These are phyloP conservation scores for Phoenicopterus ruber DNA, from an alignment of 2,113 vertebrate genomes.

Conservation along the genomic window DNA sequence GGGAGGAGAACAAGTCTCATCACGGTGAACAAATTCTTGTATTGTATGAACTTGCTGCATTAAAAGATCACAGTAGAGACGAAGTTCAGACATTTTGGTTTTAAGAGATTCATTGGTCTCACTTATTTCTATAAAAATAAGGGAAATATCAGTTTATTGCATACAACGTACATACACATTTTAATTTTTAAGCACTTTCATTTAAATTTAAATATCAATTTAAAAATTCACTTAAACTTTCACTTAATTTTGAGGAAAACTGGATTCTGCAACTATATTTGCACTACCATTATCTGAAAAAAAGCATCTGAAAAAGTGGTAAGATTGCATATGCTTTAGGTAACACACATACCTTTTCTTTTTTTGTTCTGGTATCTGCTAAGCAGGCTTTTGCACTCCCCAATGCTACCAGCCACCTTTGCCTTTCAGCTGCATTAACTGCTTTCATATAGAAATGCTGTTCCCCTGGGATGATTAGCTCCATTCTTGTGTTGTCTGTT, in stretches of 20 bases:
- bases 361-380: conserved; percentile 80
- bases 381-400: conserved; percentile 86
- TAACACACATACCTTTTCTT: conserved; percentile 78
- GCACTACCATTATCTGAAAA: background rate
- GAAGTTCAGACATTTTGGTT: conserved; percentile 98
- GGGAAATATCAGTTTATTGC: background rate
- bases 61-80: conserved; percentile 94
- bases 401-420: conserved; percentile 84
- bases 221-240: background rate
- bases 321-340: background rate
- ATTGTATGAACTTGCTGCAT: conserved; percentile 90
- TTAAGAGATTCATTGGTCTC: conserved; percentile 91
- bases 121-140: conserved; percentile 77
- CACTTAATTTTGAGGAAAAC: background rate
- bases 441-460: conserved; percentile 87
- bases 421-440: conserved; percentile 83
- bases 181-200: background rate
- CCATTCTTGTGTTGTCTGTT: conserved; percentile 83
- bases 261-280: background rate
- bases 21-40: conserved; percentile 82
- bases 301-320: background rate
- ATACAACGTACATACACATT: background rate
- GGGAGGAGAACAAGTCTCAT: conserved; percentile 71
- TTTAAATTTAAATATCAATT: background rate
- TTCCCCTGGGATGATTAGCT: conserved; percentile 84